Percentiles rank a stretch among this genome's conserved stretches.
These are phyloP conservation scores for Globodera rostochiensis DNA, from an alignment of 1,140 invertebrate genomes.

Conservation along the genomic window DNA sequence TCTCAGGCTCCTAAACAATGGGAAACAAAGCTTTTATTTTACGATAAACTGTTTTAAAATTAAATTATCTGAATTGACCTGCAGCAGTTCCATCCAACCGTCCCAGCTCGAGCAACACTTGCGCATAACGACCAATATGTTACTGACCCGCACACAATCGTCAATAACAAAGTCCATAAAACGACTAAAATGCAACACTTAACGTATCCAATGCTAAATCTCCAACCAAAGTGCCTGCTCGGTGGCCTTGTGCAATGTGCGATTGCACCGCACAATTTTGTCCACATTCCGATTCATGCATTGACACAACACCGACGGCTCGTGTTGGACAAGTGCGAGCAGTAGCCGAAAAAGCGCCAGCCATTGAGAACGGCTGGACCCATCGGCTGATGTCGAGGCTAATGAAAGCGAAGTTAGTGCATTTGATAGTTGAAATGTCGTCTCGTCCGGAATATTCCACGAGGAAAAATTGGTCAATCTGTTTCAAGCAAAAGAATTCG, in stretches of 20 bases:
- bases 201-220: constrained; percentile 12
- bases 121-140: constrained; percentile 19
- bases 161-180: constrained; percentile 50
- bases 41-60: too few relatives aligned
- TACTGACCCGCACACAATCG: constrained; percentile 30
- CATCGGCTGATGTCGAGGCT: neutral
- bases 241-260: constrained; percentile 42
- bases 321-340: constrained; percentile 53
- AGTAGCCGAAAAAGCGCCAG: constrained; percentile 40
- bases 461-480: constrained; percentile 23
- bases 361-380: constrained; percentile 33
- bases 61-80: constrained; percentile 3
- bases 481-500: neutral
- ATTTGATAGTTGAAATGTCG: neutral
- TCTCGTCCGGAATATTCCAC: neutral
- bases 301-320: constrained; percentile 48
- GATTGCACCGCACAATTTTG: constrained; percentile 44
- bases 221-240: constrained; percentile 48
- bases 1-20: constrained; percentile 28
- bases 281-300: constrained; percentile 47
- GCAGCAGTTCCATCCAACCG: constrained; percentile 48
- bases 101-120: constrained; percentile 25
- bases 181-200: constrained; percentile 37
- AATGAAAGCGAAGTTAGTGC: neutral
- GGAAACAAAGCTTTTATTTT: neutral